Base-by-base conservation (phyloP, 2,888 invertebrate species). In the Thumatha senex region DNA sequence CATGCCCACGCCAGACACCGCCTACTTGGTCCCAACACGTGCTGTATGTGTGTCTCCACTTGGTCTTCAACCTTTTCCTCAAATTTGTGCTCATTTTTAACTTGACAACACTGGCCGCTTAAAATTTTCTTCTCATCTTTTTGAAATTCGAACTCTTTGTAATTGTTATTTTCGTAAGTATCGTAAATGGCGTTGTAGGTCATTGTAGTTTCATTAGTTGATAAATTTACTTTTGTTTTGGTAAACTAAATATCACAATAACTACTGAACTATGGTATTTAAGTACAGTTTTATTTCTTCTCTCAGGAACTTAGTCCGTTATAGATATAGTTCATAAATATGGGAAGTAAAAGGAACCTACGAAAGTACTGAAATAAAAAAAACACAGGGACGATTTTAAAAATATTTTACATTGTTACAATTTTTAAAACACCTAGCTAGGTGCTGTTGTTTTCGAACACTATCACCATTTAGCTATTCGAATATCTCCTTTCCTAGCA, bases 1-100 rank as follows among this genome's bases (percentile, higher is more conserved):
- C 99, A 99, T 1, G 98, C 98, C 98, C 98, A 99, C 10, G 98
- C 94, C 36, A 99, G 92, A 75, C 98, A 99, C 56, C 96, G 94
- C 56, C 97, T 92, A 43, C 94, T 94, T 0, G 92, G 92, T 0
- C 92, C 92, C 58, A 92, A 59, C 1, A 92, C 90, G 58, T 92
- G 92, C 35, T 92, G 92, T 0, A 93, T 79, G 60, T 92, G 92
- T 2, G 73, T 81, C 3, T 84, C 83, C 1, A 80, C 79, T 12
- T 77, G 73, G 10, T 78, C 77, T 13, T 73, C 75, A 31, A 68
- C 1, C 45, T 53, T 55, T n/a, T 67, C 77, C 46, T 54, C 67
- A 40, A 42, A 70, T 63, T 78, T 84, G 33, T 58, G 69, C 52
- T 87, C 86, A 64, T 86, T 80, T 70, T 89, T 86, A 46, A 87